phyloP scores from a whole-genome alignment of 1,140 invertebrate species.

The Oedothorax gibbosus region DNA sequence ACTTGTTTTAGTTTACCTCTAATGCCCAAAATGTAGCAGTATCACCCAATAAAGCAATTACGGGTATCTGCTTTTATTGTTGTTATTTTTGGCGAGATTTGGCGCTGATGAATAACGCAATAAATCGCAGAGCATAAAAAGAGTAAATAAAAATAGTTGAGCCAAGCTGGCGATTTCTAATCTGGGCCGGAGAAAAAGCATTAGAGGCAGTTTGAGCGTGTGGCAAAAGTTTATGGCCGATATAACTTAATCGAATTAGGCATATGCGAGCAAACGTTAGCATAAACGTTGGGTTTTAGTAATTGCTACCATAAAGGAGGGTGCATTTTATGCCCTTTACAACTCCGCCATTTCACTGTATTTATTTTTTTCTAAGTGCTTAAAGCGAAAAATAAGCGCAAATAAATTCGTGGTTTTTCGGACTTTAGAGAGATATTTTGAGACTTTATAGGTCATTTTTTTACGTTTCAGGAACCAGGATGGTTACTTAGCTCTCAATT shows the following conservation, averaged over 20 bases:
- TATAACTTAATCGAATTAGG: constrained; percentile 59
- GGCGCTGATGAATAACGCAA: constrained; percentile 49
- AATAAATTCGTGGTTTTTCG: no score
- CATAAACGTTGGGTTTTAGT: constrained; percentile 53
- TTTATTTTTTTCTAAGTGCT: no score
- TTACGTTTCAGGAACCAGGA: no score
- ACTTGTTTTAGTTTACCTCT: no score
- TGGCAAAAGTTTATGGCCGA: constrained; percentile 51
- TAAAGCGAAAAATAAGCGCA: no score
- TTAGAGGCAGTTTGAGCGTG: constrained; percentile 1
- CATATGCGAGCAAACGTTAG: constrained; percentile 56
- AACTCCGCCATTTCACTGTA: constrained; percentile 15
- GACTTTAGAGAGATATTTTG: no score
- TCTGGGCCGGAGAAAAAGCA: constrained; percentile 31
- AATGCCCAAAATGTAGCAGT: no score
- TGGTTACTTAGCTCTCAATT: no score
- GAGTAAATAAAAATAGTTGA: constrained; percentile 37
- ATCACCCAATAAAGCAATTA: constrained; percentile 50
- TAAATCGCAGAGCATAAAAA: constrained; percentile 27
- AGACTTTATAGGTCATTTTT: no score
- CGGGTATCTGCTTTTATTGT: constrained; percentile 26
- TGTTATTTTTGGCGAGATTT: constrained; percentile 49
- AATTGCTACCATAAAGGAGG: constrained; percentile 43
- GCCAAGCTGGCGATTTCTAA: constrained; percentile 45
- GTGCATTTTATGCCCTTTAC: constrained; percentile 40